Percentiles rank a stretch among this genome's conserved stretches.
phyloP scores from a whole-genome alignment of 2,888 invertebrate genomes.

The Aproaerema taeniolella region DNA sequence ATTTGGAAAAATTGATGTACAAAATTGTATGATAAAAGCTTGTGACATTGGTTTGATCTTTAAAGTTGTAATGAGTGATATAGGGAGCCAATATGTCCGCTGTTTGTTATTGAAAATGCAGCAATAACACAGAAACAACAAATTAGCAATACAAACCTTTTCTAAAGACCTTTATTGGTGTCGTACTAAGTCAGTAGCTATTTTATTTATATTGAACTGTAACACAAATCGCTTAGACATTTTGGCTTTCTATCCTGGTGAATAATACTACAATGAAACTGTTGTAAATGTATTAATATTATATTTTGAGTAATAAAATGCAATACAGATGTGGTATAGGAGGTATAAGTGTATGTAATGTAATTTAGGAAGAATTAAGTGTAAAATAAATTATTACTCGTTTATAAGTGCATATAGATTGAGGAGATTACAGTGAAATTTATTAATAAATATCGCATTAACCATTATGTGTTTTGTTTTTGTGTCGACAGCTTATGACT shows the following conservation, averaged over 20 bases:
- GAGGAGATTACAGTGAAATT: slow-evolving; percentile 73
- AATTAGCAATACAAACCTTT: no score
- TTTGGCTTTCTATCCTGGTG: no score
- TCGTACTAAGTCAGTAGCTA: no score
- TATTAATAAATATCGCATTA: slow-evolving; percentile 76
- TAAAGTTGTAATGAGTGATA: no score
- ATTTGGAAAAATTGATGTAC: background rate
- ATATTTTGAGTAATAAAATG: slow-evolving; percentile 58
- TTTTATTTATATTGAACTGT: no score
- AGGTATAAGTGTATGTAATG: slow-evolving; percentile 40
- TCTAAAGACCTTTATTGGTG: no score
- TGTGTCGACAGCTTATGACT: slow-evolving; percentile 3
- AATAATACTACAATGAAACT: no score
- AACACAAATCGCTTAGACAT: no score
- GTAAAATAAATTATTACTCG: slow-evolving; percentile 74
- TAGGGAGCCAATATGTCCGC: no score
- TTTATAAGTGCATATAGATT: slow-evolving; percentile 69
- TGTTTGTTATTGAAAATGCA: no score
- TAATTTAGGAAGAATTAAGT: slow-evolving; percentile 55
- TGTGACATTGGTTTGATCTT: no score
- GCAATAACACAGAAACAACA: no score
- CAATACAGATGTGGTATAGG: slow-evolving; percentile 62
- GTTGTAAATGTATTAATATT: slow-evolving; percentile 28
- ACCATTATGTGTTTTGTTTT: slow-evolving; percentile 39
- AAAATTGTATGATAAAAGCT: slow-evolving; percentile 1